Percentiles rank a stretch among this genome's conserved stretches.
Conservation (phyloP, 1,140 invertebrate species). For the Pomacea maculata region DNA sequence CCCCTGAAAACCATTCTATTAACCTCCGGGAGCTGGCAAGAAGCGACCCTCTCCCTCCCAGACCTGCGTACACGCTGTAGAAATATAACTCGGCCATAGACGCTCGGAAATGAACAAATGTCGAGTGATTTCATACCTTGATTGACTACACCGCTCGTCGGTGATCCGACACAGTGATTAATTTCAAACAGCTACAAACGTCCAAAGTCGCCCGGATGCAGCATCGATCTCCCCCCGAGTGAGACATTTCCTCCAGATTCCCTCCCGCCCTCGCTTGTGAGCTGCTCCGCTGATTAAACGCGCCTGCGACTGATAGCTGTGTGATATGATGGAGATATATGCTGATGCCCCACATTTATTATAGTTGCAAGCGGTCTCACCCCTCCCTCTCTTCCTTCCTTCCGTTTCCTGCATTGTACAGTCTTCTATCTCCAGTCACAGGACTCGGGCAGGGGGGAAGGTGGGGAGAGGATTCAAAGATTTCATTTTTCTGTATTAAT, state of each 20-base stretch:
- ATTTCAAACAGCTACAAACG: constrained; percentile 16
- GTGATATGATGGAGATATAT: constrained; percentile 6
- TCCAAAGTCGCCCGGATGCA: too few relatives aligned
- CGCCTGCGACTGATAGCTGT: not conserved
- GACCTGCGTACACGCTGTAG: not conserved
- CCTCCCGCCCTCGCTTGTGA: not conserved
- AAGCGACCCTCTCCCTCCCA: not conserved
- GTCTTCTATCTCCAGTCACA: too few relatives aligned
- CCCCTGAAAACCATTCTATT: constrained; percentile 6
- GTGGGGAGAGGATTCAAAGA: too few relatives aligned
- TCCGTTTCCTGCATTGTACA: too few relatives aligned
- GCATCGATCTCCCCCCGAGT: too few relatives aligned
- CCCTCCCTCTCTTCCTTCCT: too few relatives aligned
- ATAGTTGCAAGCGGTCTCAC: too few relatives aligned
- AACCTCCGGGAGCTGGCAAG: constrained; percentile 3
- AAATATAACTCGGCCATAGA: constrained; percentile 4
- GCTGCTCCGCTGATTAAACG: not conserved
- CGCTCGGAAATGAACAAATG: constrained; percentile 8
- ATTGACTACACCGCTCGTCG: constrained; percentile 10
- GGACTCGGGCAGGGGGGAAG: too few relatives aligned
- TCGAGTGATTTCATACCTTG: constrained; percentile 24
- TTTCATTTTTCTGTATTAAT: too few relatives aligned
- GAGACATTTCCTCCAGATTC: not conserved
- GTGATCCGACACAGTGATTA: constrained; percentile 12
- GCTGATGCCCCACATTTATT: not conserved